These are phyloP conservation scores for Thermophis baileyi DNA, from an alignment of 2,113 vertebrate genomes.

Conservation along the genomic window DNA sequence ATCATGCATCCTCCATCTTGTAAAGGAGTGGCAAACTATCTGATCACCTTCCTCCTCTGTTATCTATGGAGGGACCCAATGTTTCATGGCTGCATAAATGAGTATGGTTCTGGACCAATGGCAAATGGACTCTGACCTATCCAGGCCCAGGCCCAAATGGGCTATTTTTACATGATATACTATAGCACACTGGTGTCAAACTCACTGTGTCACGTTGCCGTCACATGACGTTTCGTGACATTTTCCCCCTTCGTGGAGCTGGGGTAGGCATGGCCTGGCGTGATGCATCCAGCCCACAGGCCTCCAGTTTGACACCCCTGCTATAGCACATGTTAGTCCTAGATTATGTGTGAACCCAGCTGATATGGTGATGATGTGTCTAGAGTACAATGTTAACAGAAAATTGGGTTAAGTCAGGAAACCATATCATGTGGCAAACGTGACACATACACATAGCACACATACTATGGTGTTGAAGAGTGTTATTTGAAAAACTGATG, in stretches of 20 bases:
- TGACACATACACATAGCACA: background rate
- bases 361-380: background rate
- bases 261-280: too few relatives aligned
- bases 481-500: background rate
- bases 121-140: background rate
- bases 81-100: background rate
- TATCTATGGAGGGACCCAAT: background rate
- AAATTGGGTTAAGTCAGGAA: background rate
- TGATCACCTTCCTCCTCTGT: background rate
- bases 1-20: background rate
- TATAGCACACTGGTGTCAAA: background rate
- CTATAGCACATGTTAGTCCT: background rate
- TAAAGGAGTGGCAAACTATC: background rate
- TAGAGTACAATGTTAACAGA: background rate
- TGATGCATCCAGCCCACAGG: too few relatives aligned
- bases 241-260: too few relatives aligned
- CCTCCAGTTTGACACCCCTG: too few relatives aligned
- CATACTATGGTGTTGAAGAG: background rate
- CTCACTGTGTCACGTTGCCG: too few relatives aligned
- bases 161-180: background rate
- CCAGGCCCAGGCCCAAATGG: background rate
- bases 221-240: fast-evolving
- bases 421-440: background rate
- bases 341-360: background rate
- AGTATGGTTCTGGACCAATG: background rate